phyloP scores from a whole-genome alignment of 1,140 invertebrate genomes.

The Oryctes rhinoceros region DNA sequence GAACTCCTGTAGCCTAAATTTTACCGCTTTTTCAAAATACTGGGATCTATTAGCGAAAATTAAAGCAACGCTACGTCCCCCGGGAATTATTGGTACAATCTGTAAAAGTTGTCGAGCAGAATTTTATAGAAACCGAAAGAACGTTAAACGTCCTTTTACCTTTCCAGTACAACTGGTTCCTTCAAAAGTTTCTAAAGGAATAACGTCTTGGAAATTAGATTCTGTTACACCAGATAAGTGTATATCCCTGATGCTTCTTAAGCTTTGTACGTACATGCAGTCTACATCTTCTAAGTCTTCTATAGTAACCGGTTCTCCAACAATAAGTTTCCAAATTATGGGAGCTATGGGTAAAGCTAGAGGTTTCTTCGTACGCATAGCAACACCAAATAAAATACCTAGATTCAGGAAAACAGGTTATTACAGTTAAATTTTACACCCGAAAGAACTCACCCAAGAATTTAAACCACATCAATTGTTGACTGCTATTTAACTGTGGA shows the following conservation, averaged over 20 bases:
- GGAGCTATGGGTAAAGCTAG: conserved; percentile 71
- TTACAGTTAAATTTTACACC: not conserved
- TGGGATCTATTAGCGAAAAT: conserved; percentile 70
- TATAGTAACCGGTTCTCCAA: conserved; percentile 68
- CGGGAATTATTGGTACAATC: conserved; percentile 69
- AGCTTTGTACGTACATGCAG: conserved; percentile 69
- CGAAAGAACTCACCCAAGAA: conserved; percentile 64
- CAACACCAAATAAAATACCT: conserved; percentile 70
- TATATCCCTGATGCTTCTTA: conserved; percentile 69
- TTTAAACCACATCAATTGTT: conserved; percentile 68
- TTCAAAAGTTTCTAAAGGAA: conserved; percentile 73
- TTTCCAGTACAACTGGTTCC: conserved; percentile 69
- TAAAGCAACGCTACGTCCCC: conserved; percentile 68
- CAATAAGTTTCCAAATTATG: conserved; percentile 73
- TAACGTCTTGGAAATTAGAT: conserved; percentile 72
- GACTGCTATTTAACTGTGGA: conserved; percentile 65
- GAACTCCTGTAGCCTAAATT: conserved; percentile 72
- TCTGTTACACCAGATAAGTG: conserved; percentile 69
- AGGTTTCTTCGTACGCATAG: conserved; percentile 69
- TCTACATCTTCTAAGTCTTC: conserved; percentile 75
- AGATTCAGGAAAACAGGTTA: conserved; percentile 11
- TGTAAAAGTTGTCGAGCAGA: conserved; percentile 41
- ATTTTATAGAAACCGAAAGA: not conserved
- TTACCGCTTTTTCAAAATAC: conserved; percentile 70
- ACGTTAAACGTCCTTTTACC: conserved; percentile 42